Percentiles rank a stretch among this genome's conserved stretches.
These are phyloP conservation scores for Nesometra sesokonis DNA, from an alignment of 35 echinoderm and acorn worm species.

Conservation along the genomic window DNA sequence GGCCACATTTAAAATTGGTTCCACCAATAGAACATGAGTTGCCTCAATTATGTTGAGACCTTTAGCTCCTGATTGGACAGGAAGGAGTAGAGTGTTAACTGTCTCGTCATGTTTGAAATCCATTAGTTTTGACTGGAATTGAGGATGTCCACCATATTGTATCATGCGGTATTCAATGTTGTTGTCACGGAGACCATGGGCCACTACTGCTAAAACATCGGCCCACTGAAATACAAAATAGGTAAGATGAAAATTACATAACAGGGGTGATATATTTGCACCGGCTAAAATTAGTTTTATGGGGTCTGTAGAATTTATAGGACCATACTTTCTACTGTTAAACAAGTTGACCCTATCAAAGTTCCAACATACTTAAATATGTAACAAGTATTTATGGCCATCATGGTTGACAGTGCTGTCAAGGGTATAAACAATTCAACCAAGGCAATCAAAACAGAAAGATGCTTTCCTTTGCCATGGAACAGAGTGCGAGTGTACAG, in stretches of 20 bases:
- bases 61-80: constrained; percentile 75
- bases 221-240: constrained; percentile 51
- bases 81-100: constrained; percentile 62
- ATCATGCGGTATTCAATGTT: constrained; percentile 36
- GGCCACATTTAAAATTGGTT: constrained; percentile 87
- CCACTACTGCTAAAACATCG: constrained; percentile 68
- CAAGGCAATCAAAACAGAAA: too few species aligned
- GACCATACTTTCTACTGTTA: background rate
- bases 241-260: background rate
- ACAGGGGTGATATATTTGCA: too few species aligned
- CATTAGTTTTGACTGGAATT: constrained; percentile 52
- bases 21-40: constrained; percentile 92
- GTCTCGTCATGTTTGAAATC: constrained; percentile 72
- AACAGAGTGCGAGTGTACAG: too few species aligned
- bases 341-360: too few species aligned
- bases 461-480: too few species aligned
- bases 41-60: constrained; percentile 96
- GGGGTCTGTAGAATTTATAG: too few species aligned
- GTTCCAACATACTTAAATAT: too few species aligned
- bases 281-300: too few species aligned
- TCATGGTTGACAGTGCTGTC: too few species aligned
- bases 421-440: too few species aligned
- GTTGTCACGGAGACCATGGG: constrained; percentile 55
- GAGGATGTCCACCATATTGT: constrained; percentile 28
- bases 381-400: too few species aligned